A percentile compares a stretch with the other conserved stretches of the same genome.
Evolutionary conservation across 1,140 invertebrate species (phyloP).

Genomic region (Oncopeltus fasciatus): DNA sequence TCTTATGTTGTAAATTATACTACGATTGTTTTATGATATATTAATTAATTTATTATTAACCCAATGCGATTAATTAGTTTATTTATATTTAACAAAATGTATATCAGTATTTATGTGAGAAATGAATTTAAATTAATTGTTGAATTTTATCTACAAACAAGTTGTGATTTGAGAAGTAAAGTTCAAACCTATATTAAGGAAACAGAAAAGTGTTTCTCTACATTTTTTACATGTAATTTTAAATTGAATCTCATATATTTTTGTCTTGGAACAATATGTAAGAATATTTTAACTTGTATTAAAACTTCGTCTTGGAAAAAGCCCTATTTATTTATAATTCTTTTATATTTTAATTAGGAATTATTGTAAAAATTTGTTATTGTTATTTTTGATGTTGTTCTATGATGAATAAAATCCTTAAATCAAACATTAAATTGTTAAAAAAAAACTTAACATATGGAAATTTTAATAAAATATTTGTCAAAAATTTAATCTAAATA

Average conservation of each 20-base stretch:
- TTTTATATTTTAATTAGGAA: neutral
- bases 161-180: neutral
- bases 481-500: too few relatives aligned
- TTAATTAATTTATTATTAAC: too few relatives aligned
- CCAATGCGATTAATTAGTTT: too few relatives aligned
- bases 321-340: neutral
- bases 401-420: neutral
- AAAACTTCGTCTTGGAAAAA: neutral
- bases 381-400: neutral
- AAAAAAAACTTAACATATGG: neutral
- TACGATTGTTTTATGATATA: too few relatives aligned
- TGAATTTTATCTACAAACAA: neutral
- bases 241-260: neutral
- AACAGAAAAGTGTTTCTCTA: too few relatives aligned
- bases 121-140: too few relatives aligned
- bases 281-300: neutral
- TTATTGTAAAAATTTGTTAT: neutral
- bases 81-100: too few relatives aligned
- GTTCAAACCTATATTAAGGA: too few relatives aligned
- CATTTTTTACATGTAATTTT: neutral
- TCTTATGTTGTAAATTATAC: too few relatives aligned
- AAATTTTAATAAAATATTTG: too few relatives aligned
- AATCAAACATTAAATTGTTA: neutral
- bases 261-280: neutral
- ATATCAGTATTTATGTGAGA: too few relatives aligned